A percentile compares a stretch with the other conserved stretches of the same genome.
Evolutionary conservation across 1,140 invertebrate genomes (phyloP).

Genomic region (Calosoma granatense): DNA sequence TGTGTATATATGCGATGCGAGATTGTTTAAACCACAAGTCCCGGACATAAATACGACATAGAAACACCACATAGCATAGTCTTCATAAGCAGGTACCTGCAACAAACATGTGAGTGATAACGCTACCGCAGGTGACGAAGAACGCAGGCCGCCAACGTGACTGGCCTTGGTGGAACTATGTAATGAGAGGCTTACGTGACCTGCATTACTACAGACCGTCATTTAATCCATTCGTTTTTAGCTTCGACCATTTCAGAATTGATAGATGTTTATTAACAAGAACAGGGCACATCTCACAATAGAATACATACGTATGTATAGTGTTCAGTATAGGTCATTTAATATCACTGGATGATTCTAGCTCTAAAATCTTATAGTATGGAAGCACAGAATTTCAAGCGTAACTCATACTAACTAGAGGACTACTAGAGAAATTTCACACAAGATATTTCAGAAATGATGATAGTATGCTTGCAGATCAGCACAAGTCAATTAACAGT

Average conservation of each 20-base stretch:
- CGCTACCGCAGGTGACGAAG: background rate
- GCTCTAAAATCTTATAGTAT: too few relatives aligned
- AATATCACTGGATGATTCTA: too few relatives aligned
- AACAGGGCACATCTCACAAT: background rate
- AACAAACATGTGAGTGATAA: slow-evolving; percentile 29
- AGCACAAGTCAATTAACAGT: too few relatives aligned
- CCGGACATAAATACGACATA: slow-evolving; percentile 26
- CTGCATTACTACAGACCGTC: background rate
- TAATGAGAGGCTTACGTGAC: background rate
- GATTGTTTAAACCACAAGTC: slow-evolving; percentile 22
- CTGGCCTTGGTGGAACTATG: background rate
- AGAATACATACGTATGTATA: too few relatives aligned
- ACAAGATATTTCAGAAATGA: too few relatives aligned
- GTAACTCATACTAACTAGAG: too few relatives aligned
- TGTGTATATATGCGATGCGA: background rate
- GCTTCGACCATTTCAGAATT: too few relatives aligned
- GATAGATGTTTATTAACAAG: background rate
- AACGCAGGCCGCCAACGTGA: background rate
- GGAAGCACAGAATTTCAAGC: too few relatives aligned
- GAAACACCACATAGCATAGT: slow-evolving; percentile 27
- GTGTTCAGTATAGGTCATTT: too few relatives aligned
- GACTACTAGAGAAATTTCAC: too few relatives aligned
- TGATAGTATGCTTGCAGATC: too few relatives aligned
- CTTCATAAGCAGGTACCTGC: slow-evolving; percentile 35
- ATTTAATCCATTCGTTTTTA: background rate